phyloP scores from a whole-genome alignment of 2,888 invertebrate genomes.

The Galeruca laticollis region DNA sequence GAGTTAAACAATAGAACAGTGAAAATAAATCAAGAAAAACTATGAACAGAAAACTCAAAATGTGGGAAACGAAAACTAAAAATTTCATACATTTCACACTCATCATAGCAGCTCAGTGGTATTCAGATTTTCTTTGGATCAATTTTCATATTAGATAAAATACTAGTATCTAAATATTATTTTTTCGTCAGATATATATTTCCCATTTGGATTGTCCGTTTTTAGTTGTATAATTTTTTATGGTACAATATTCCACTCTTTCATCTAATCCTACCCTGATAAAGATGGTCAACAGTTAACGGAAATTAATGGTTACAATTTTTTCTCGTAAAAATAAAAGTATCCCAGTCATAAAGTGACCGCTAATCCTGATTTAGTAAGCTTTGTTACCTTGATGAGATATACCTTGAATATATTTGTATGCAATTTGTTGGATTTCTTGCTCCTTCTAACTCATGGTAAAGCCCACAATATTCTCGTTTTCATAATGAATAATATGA shows the following conservation, averaged over 20 bases:
- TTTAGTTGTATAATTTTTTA: neutral
- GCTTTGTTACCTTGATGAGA: conserved; percentile 61
- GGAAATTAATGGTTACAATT: conserved; percentile 62
- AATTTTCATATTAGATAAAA: too few relatives aligned
- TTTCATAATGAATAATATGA: neutral
- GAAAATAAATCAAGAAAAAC: too few relatives aligned
- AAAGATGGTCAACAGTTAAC: conserved; percentile 56
- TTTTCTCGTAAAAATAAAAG: conserved; percentile 55
- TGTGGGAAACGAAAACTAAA: too few relatives aligned
- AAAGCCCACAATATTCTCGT: neutral
- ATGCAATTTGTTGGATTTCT: neutral
- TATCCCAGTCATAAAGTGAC: conserved; percentile 60
- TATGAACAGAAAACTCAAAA: too few relatives aligned
- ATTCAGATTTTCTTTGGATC: too few relatives aligned
- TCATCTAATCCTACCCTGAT: neutral
- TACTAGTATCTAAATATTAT: too few relatives aligned
- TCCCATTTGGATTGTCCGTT: too few relatives aligned
- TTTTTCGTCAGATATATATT: too few relatives aligned
- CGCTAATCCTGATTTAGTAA: conserved; percentile 69
- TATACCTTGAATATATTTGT: neutral
- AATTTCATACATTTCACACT: too few relatives aligned
- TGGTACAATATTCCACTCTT: neutral
- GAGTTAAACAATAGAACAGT: too few relatives aligned
- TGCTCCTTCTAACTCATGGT: neutral
- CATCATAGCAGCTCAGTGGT: too few relatives aligned